Evolutionary conservation across 2,797 vertebrate species (phyloP).

Genomic region (Etheostoma nigrum): DNA sequence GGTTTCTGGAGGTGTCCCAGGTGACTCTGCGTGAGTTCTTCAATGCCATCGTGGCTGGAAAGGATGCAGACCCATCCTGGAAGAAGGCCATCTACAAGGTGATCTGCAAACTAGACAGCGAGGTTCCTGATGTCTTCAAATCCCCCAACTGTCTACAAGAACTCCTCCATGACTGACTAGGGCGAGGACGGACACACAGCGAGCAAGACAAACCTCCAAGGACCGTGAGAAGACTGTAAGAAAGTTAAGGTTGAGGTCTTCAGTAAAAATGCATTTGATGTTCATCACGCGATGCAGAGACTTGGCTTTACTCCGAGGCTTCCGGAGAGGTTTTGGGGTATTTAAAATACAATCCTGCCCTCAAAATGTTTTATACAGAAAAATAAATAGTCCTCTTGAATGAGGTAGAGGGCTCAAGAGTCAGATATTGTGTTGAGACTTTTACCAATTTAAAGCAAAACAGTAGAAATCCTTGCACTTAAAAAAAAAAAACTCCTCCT

Average conservation of each 20-base stretch:
- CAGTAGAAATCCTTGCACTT: conserved; percentile 56
- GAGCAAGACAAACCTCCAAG: conserved; percentile 24
- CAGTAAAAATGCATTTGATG: conserved; percentile 8
- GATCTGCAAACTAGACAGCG: conserved; percentile 99
- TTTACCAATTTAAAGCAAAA: conserved; percentile 57
- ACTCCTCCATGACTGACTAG: conserved; percentile 94
- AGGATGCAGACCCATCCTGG: conserved; percentile 99
- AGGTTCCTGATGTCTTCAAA: conserved; percentile 98
- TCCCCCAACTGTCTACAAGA: conserved; percentile 99
- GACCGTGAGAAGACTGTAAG: conserved; percentile 37
- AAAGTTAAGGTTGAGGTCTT: conserved; percentile 17
- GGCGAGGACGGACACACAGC: conserved; percentile 2
- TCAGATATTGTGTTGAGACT: conserved; percentile 46
- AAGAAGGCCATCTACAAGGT: conserved; percentile 99
- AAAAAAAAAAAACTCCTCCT: conserved; percentile 37
- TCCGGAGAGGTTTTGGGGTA: conserved; percentile 33
- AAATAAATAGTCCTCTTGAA: conserved; percentile 32
- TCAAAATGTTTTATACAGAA: conserved; percentile 55
- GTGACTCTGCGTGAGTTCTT: conserved; percentile 99
- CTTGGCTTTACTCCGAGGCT: conserved; percentile 28
- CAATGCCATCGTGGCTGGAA: conserved; percentile 99
- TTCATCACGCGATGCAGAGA: conserved; percentile 26
- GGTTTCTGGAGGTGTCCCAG: conserved; percentile 98
- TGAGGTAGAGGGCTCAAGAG: conserved; percentile 32
- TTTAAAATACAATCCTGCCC: conserved; percentile 48